Conservation (phyloP, 2,113 vertebrate genomes). For the Neopipo cinnamomea region DNA sequence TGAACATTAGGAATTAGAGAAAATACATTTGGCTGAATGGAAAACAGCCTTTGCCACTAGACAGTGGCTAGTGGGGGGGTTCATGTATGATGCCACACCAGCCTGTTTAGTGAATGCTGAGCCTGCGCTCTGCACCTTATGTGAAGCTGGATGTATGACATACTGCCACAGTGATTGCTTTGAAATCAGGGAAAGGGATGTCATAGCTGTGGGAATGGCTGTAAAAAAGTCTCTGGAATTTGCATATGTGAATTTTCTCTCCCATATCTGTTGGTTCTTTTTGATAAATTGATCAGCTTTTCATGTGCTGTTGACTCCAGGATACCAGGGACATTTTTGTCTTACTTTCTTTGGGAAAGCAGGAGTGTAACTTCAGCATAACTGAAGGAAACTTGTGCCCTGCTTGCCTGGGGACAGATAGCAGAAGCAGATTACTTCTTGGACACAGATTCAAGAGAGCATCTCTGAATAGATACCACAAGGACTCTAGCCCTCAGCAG, state of each 20-base stretch:
- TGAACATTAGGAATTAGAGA: neutral
- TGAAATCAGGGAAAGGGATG: neutral
- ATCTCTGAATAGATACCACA: neutral
- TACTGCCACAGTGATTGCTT: neutral
- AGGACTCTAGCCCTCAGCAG: neutral
- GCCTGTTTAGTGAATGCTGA: neutral
- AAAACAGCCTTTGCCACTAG: neutral
- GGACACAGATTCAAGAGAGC: neutral
- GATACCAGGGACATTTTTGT: neutral
- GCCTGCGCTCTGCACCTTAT: neutral
- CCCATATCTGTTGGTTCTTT: neutral
- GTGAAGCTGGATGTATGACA: neutral
- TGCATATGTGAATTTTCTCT: neutral
- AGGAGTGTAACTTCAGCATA: neutral
- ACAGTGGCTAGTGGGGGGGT: too few species aligned
- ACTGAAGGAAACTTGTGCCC: neutral
- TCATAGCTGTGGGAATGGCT: neutral
- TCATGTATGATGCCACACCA: rapidly evolving
- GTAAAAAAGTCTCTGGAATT: neutral
- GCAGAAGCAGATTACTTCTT: neutral
- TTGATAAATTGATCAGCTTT: neutral
- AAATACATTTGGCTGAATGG: neutral
- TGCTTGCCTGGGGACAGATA: neutral
- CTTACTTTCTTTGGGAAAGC: neutral
- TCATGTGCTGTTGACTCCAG: neutral